Evolutionary conservation across 2,888 invertebrate species (phyloP), one percentile per base, ranked within the genome.

Genomic region (Pyralis farinalis): DNA sequence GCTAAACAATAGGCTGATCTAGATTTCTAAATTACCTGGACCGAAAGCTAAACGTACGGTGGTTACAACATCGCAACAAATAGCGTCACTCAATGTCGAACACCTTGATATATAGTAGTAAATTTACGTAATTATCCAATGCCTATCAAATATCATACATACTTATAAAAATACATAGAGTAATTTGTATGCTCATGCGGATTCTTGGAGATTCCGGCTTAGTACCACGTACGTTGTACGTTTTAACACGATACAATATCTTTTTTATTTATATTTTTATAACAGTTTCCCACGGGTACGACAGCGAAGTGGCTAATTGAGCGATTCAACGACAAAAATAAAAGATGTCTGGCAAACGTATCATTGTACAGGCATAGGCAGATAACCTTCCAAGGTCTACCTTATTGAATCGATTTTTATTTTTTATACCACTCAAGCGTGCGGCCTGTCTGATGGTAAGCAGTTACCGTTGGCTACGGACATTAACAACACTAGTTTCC

Each of bases 171-270:
- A 34, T 22, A 29, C 10, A 9, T 40, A 46, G 43, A 40, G 53
- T 61, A 51, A 58, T 62, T 64, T 47, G 58, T 65, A 67, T 59
- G 61, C 60, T 52, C 53, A 64, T 54, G 54, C 71, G 69, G 70
- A 73, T 85, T 83, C 83, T 75, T 61, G 43, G 79, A 84, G 77
- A 82, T 77, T 78, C 74, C 76, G 72, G 69, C 62, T 76, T 64
- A 57, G 61, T 82, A 78, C 73, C 51, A 38, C 64, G 80, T 76
- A 79, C 64, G 63, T 62, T 70, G 70, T 62, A 68, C 63, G 70
- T 71, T 72, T 67, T 56, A 52, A 73, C 69, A 70, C 71, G 71
- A 71, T 63, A 32, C 46, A 34, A 53, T 50, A 42, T 53, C 55
- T 60, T 60, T 62, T 63, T 71, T 69, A 71, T 66, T 71, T 63